These are phyloP conservation scores for Melipona bicolor DNA, from an alignment of 2,888 invertebrate genomes.

Conservation along the genomic window DNA sequence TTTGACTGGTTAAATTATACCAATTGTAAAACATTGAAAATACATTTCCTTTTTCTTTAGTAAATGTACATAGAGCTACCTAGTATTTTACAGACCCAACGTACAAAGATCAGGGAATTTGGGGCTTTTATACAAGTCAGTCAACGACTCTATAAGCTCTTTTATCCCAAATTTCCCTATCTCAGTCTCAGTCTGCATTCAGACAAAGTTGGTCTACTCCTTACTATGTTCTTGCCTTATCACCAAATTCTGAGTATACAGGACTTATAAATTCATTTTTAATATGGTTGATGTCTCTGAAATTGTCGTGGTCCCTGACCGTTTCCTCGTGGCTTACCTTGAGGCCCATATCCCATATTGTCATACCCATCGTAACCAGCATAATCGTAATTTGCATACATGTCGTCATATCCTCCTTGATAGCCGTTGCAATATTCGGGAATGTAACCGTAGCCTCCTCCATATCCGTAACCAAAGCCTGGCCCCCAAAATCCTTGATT, in stretches of 20 bases:
- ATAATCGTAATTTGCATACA: conserved; percentile 84
- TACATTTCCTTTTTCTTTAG: conserved; percentile 45
- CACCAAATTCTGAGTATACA: conserved; percentile 68
- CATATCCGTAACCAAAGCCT: conserved; percentile 80
- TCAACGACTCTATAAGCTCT: conserved; percentile 34
- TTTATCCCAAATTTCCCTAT: conserved; percentile 52
- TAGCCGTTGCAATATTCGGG: conserved; percentile 82
- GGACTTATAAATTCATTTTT: conserved; percentile 59
- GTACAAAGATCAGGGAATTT: conserved; percentile 60
- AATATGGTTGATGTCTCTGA: conserved; percentile 84
- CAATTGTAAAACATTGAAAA: conserved; percentile 52
- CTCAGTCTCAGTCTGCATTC: conserved; percentile 64
- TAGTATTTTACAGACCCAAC: conserved; percentile 64
- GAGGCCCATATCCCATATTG: conserved; percentile 78
- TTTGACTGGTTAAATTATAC: conserved; percentile 45
- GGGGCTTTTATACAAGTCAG: conserved; percentile 36
- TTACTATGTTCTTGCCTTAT: conserved; percentile 73
- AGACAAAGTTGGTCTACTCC: conserved; percentile 66
- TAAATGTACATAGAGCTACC: conserved; percentile 64
- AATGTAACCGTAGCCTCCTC: conserved; percentile 81
- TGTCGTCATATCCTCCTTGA: conserved; percentile 82
- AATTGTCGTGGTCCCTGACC: conserved; percentile 83
- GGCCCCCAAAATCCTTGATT: conserved; percentile 82
- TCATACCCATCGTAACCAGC: conserved; percentile 82
- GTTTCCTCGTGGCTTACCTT: conserved; percentile 82